A percentile compares a stretch with the other conserved stretches of the same genome.
phyloP scores from a whole-genome alignment of 2,888 invertebrate species.

The Gandaritis pyraliata region DNA sequence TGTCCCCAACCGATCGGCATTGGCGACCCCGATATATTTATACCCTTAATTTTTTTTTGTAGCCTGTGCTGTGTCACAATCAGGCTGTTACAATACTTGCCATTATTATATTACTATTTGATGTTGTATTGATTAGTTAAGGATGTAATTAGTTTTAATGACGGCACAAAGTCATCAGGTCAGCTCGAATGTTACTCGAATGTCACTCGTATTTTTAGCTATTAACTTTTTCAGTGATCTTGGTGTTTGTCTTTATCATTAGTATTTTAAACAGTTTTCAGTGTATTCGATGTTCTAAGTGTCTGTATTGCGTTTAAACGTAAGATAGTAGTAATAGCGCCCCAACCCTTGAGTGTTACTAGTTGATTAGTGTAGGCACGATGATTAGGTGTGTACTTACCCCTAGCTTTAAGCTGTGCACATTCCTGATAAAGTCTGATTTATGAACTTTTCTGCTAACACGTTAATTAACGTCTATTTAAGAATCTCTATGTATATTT shows the following conservation, averaged over 20 bases:
- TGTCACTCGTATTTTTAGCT: constrained; percentile 65
- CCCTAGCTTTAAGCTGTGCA: constrained; percentile 78
- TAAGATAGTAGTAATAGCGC: constrained; percentile 58
- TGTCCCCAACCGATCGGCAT: constrained; percentile 2
- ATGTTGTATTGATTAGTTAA: constrained; percentile 53
- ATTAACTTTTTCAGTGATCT: constrained; percentile 30
- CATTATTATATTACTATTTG: constrained; percentile 49
- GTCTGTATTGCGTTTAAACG: constrained; percentile 64
- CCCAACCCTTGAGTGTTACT: constrained; percentile 58
- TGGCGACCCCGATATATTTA: neutral
- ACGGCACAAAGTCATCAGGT: constrained; percentile 82
- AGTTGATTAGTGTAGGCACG: constrained; percentile 60
- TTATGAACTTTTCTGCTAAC: constrained; percentile 79
- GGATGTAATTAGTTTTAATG: constrained; percentile 58
- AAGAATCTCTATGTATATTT: constrained; percentile 73
- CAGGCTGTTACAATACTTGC: constrained; percentile 61
- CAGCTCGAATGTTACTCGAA: constrained; percentile 80
- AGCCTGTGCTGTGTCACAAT: constrained; percentile 62
- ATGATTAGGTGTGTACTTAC: constrained; percentile 39
- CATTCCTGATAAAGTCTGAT: constrained; percentile 81
- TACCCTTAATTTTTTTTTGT: constrained; percentile 38
- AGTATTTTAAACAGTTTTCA: constrained; percentile 56
- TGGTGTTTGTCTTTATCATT: constrained; percentile 30
- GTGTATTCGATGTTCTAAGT: constrained; percentile 67
- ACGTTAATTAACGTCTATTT: constrained; percentile 65